These are phyloP conservation scores for Mellivora capensis DNA, from an alignment of 2,113 vertebrate genomes.

Conservation along the genomic window DNA sequence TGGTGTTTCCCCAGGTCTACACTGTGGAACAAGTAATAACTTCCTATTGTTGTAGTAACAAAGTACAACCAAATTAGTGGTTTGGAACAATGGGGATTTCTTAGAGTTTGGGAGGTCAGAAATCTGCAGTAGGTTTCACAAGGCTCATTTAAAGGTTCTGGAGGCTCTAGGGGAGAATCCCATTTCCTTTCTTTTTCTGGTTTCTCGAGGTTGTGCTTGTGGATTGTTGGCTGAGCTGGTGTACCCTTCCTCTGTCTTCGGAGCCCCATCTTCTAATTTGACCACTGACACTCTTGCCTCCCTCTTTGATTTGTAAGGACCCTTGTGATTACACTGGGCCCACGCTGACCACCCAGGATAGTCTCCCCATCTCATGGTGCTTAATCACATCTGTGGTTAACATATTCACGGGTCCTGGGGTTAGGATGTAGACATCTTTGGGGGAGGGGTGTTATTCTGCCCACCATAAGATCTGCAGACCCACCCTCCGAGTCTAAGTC, in stretches of 20 bases:
- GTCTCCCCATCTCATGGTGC: neutral
- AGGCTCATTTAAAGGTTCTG: neutral
- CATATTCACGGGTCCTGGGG: neutral
- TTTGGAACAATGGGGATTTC: neutral
- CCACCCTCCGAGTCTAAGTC: neutral
- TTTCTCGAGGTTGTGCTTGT: neutral
- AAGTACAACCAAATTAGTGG: neutral
- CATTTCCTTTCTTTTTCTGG: neutral
- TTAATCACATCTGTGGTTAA: neutral
- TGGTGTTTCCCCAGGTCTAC: neutral
- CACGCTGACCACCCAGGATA: neutral
- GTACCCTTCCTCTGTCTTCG: neutral
- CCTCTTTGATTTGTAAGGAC: neutral
- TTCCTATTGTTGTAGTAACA: neutral
- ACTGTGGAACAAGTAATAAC: neutral
- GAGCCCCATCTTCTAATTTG: neutral
- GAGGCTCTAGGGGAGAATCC: neutral
- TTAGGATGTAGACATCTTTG: neutral
- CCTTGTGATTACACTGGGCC: neutral
- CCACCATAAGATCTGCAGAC: fast-evolving
- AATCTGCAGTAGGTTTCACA: neutral
- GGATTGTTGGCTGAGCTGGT: too few species aligned
- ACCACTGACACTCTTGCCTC: neutral
- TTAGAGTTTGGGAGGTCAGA: neutral
- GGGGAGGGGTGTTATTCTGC: neutral